Evolutionary conservation across 1,140 invertebrate species (phyloP).

Genomic region (Drosophila dunni): DNA sequence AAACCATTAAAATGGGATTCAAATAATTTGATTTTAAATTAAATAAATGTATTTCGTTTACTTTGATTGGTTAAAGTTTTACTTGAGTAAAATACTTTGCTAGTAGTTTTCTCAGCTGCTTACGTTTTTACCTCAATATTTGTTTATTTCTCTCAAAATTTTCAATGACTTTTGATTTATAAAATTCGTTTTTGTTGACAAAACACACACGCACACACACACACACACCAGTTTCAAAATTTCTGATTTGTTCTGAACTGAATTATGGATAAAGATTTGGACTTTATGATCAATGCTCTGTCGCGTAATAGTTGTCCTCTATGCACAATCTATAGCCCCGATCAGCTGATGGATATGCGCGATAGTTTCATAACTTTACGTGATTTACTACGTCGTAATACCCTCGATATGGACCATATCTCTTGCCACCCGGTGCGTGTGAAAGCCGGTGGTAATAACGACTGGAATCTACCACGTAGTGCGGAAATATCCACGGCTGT

Average conservation of each 20-base stretch:
- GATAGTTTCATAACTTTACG: constrained; percentile 53
- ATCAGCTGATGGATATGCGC: constrained; percentile 56
- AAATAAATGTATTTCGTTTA: too few relatives aligned
- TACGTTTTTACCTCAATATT: not conserved
- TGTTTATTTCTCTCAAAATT: not conserved
- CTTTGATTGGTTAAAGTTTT: too few relatives aligned
- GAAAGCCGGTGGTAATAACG: constrained; percentile 53
- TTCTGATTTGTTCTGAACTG: constrained; percentile 16
- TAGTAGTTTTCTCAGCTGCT: not conserved
- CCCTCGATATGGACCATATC: not conserved
- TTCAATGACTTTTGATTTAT: not conserved
- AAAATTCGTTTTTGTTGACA: constrained; percentile 2
- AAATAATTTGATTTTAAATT: not conserved
- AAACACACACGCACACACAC: not conserved
- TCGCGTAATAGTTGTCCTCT: constrained; percentile 49
- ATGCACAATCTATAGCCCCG: constrained; percentile 25
- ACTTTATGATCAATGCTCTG: constrained; percentile 62
- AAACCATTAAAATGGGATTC: not conserved
- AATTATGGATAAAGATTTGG: constrained; percentile 60
- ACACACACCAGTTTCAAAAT: not conserved
- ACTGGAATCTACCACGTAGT: not conserved
- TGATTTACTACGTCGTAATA: constrained; percentile 28
- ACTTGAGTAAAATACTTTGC: not conserved
- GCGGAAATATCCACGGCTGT: not conserved
- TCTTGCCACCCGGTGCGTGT: constrained; percentile 17